These are phyloP conservation scores for Neuroterus valhalla DNA, from an alignment of 1,140 invertebrate genomes.

Conservation along the genomic window DNA sequence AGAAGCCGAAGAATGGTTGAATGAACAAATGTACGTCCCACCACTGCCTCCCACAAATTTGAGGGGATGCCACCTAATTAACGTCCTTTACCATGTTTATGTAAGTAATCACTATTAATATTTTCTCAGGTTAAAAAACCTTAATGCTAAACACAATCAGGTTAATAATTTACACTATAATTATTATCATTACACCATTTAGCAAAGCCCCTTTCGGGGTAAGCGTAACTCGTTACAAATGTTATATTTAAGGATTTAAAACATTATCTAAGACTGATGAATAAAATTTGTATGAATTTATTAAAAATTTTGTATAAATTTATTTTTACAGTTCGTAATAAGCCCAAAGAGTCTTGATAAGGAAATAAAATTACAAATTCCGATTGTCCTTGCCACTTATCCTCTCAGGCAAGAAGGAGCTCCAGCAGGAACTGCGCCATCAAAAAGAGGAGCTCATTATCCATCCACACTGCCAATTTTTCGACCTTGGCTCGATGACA, in stretches of 20 bases:
- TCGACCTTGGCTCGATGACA: constrained; percentile 90
- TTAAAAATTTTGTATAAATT: neutral
- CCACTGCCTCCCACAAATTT: constrained; percentile 96
- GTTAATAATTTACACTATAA: neutral
- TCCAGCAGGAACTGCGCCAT: constrained; percentile 77
- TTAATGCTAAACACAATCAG: too few species aligned
- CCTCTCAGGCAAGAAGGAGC: constrained; percentile 84
- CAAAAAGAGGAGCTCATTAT: constrained; percentile 89
- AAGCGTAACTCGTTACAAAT: too few species aligned
- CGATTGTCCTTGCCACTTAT: constrained; percentile 95
- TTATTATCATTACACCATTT: too few species aligned
- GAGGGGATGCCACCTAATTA: constrained; percentile 95
- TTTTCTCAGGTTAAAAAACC: too few species aligned
- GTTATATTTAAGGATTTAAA: too few species aligned
- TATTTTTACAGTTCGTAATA: constrained; percentile 86
- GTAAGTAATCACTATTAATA: constrained; percentile 81
- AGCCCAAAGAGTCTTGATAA: constrained; percentile 93
- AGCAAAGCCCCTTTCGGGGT: too few species aligned
- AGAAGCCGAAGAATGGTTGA: constrained; percentile 89
- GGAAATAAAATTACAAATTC: constrained; percentile 93
- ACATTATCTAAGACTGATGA: too few species aligned
- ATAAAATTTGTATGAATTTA: too few species aligned
- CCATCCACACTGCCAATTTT: constrained; percentile 94
- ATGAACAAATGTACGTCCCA: constrained; percentile 94
- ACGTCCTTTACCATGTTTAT: constrained; percentile 95